These are phyloP conservation scores for Osmoderma eremita DNA, from an alignment of 2,888 invertebrate genomes.

Conservation along the genomic window DNA sequence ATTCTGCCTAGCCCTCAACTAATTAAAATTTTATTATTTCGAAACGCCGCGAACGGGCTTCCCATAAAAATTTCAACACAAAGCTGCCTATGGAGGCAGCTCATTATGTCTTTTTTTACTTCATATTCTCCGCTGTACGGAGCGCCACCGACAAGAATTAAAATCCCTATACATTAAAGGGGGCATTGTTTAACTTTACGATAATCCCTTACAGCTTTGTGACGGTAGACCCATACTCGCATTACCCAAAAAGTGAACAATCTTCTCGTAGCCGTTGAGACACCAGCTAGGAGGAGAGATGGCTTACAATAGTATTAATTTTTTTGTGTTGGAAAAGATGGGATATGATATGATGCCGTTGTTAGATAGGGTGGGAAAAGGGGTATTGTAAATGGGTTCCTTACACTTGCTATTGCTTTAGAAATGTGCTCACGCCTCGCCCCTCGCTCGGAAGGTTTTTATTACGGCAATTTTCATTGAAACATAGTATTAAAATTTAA, in stretches of 20 bases:
- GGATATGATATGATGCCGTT: neutral
- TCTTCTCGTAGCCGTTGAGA: neutral
- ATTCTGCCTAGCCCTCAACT: neutral
- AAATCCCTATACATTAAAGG: constrained; percentile 36
- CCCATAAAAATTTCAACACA: constrained; percentile 25
- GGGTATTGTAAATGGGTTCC: neutral
- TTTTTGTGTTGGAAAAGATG: neutral
- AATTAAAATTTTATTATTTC: constrained; percentile 28
- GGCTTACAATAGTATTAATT: neutral
- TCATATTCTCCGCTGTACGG: constrained; percentile 9
- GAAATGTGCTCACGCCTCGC: neutral
- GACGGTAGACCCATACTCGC: neutral
- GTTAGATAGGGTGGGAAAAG: neutral
- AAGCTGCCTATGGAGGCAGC: constrained; percentile 19
- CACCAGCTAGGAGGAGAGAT: neutral
- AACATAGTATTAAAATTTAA: constrained; percentile 49
- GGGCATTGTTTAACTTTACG: constrained; percentile 40
- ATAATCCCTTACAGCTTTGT: constrained; percentile 25
- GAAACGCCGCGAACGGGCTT: neutral
- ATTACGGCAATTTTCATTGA: constrained; percentile 47
- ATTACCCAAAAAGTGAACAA: neutral
- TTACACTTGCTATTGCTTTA: neutral
- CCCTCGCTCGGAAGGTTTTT: constrained; percentile 38
- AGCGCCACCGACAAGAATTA: constrained; percentile 22
- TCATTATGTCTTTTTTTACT: constrained; percentile 35